These are phyloP conservation scores for Halesus radiatus DNA, from an alignment of 1,140 invertebrate genomes.

Conservation along the genomic window DNA sequence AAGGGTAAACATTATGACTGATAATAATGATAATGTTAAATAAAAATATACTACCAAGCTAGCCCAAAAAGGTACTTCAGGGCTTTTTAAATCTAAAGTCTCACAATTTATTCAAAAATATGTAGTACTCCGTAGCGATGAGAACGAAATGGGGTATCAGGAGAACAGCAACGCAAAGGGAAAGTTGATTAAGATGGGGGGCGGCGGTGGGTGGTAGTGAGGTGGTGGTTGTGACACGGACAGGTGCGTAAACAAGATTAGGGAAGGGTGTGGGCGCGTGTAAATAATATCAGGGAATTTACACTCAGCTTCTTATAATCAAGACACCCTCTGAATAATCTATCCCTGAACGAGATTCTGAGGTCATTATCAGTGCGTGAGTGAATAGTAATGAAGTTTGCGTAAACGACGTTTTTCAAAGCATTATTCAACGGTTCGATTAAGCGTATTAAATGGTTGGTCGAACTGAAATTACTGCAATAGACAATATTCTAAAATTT, in stretches of 20 bases:
- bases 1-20: too few species aligned
- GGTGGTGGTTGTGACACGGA: conserved; percentile 10
- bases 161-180: background rate
- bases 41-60: too few species aligned
- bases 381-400: too few species aligned
- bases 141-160: background rate
- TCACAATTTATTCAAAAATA: conserved; percentile 25
- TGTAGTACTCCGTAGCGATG: background rate
- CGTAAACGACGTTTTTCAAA: too few species aligned
- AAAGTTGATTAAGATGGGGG: conserved; percentile 30
- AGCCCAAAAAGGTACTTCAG: background rate
- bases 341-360: background rate
- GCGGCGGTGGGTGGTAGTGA: too few species aligned
- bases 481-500: too few species aligned
- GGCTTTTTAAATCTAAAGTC: background rate
- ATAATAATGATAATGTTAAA: too few species aligned
- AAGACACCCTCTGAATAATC: conserved; percentile 9
- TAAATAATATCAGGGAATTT: conserved; percentile 35
- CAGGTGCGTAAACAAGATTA: conserved; percentile 38
- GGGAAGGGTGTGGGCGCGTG: background rate
- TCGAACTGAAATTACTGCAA: too few species aligned
- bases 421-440: too few species aligned
- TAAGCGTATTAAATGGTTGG: too few species aligned
- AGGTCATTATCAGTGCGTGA: background rate
- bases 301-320: conserved; percentile 24